These are phyloP conservation scores for Lottia gigantea DNA, from an alignment of 2,888 invertebrate genomes.

Conservation along the genomic window DNA sequence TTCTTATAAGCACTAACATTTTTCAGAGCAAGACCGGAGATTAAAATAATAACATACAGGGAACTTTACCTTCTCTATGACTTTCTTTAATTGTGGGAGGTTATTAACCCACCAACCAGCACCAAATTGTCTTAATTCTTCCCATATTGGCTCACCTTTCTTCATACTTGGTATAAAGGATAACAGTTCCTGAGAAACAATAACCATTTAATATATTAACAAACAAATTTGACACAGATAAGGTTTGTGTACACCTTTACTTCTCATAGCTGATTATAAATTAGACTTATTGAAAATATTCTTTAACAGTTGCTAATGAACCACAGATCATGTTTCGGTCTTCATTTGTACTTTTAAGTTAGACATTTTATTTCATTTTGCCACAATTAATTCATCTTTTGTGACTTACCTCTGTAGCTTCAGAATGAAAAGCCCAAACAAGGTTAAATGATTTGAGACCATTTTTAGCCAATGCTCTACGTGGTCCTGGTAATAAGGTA, in stretches of 20 bases:
- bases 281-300: not conserved
- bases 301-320: no score
- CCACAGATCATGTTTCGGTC: no score
- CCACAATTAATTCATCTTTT: no score
- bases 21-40: not conserved
- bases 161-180: conserved; percentile 79
- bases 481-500: conserved; percentile 90
- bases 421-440: conserved; percentile 99
- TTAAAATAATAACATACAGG: not conserved
- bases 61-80: conserved; percentile 86
- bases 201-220: not conserved
- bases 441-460: conserved; percentile 79
- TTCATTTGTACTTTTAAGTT: no score
- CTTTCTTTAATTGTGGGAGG: conserved; percentile 81
- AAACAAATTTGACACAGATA: not conserved
- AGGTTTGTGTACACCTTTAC: not conserved
- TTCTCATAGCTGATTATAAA: no score
- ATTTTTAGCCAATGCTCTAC: conserved; percentile 85
- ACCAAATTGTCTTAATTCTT: conserved; percentile 87
- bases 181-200: conserved; percentile 77
- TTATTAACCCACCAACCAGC: conserved; percentile 97
- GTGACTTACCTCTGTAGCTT: conserved; percentile 81
- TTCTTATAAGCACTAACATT: not conserved
- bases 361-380: no score
- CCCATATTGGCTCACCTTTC: conserved; percentile 79